Conservation (phyloP, 1,140 invertebrate species). For the Phymastichus coffea region DNA sequence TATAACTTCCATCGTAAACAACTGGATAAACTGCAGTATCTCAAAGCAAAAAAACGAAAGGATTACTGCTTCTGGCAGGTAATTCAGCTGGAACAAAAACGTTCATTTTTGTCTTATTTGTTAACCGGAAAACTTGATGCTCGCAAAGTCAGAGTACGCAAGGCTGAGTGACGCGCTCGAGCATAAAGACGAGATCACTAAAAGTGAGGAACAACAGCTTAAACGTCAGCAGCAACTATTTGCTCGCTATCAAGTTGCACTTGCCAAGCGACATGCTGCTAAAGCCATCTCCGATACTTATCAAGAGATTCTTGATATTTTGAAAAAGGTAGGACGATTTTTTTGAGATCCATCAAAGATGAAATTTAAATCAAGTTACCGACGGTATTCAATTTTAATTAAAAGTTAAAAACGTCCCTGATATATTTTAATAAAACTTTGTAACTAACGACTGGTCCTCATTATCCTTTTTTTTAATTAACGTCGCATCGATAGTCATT, state of each 20-base stretch:
- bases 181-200: constrained; percentile 17
- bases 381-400: too few species aligned
- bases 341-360: too few species aligned
- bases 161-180: constrained; percentile 12
- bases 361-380: too few species aligned
- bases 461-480: too few species aligned
- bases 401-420: too few species aligned
- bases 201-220: constrained; percentile 20
- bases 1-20: constrained; percentile 61
- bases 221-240: constrained; percentile 34
- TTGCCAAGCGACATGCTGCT: constrained; percentile 63
- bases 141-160: background rate
- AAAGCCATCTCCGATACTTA: constrained; percentile 62
- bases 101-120: too few species aligned
- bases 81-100: too few species aligned
- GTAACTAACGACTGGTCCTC: too few species aligned
- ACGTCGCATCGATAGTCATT: too few species aligned
- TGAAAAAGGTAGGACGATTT: constrained; percentile 59
- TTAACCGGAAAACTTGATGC: background rate
- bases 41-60: constrained; percentile 61
- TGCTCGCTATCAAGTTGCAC: constrained; percentile 41
- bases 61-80: constrained; percentile 60
- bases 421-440: too few species aligned
- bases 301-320: constrained; percentile 59
- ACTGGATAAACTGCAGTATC: constrained; percentile 59